Base-by-base conservation (phyloP, 1,140 invertebrate species). In the Trachymyrmex cornetzi region DNA sequence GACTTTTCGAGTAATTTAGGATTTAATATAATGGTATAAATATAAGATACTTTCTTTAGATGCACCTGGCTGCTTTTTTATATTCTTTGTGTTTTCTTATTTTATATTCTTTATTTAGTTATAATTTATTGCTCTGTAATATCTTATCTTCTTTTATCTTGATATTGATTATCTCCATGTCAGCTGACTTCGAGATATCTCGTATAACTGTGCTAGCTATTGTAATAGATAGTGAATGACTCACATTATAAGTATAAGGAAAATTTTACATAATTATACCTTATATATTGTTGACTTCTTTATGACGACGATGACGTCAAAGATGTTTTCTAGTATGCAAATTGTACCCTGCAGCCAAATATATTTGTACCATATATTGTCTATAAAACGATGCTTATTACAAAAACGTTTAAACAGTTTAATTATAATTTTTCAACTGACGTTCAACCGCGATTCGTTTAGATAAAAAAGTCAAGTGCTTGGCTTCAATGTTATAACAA, bases 401-500 rank as follows among this genome's bases (percentile, higher is more conserved):
- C 4, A 30, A 34, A 55, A 38, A 19, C 1, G 11, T 80, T 55
- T 50, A 30, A 30, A 67, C 24, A 11, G 0, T 24, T 6, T 1
- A 66, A 48, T 81, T 55, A 57, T 57, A 3, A 38, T 69, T 24
- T 81, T 3, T 57, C 16, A 55, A 71, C 53, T 53, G 61, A 3
- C 5, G 3, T 59, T 34, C 12, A 22, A 79, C 5, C 30, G 3
- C 0, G n/a, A 67, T 5, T 44, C 7, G 2, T 66, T 1, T 22
- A 27, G 24, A 66, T 64, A n/a, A 79, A n/a, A 79, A 48, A 66
- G 30, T 67, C 63, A 53, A 80, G n/a, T 66, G 14, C 2, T 55
- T 38, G 9, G 5, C 27, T 16, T 66, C 6, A 1, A 30, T n/a
- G 1, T 1, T 12, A 16, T 81, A 59, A 30, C 4, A 57, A 59